Evolutionary conservation across 2,888 invertebrate genomes (phyloP).

Genomic region (Pristionchus mayeri): DNA sequence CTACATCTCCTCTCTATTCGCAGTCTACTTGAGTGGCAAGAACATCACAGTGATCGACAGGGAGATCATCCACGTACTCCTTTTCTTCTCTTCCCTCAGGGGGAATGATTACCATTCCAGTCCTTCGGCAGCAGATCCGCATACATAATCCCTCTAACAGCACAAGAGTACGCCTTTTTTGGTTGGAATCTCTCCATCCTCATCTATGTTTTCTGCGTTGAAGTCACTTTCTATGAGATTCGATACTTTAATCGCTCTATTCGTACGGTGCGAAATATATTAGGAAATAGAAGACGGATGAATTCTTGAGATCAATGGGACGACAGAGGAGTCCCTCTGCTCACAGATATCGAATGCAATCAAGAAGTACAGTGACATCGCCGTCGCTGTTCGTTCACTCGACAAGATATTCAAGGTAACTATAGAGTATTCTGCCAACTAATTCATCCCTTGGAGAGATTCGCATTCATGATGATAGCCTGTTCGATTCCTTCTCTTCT

Average conservation of each 20-base stretch:
- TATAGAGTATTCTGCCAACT: not conserved
- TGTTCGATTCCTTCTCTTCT: slow-evolving; percentile 33
- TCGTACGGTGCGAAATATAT: not conserved
- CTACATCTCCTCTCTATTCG: not conserved
- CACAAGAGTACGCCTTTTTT: slow-evolving; percentile 11
- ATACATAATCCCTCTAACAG: slow-evolving; percentile 18
- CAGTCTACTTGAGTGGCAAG: not conserved
- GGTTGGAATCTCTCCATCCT: slow-evolving; percentile 36
- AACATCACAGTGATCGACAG: slow-evolving; percentile 8
- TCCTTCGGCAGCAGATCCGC: slow-evolving; percentile 17
- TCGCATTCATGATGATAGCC: slow-evolving; percentile 32
- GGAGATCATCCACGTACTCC: not conserved
- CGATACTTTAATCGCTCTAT: slow-evolving; percentile 31
- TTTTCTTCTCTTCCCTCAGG: not conserved
- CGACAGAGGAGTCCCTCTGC: slow-evolving; percentile 3
- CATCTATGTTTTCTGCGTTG: slow-evolving; percentile 25
- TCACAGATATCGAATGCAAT: not conserved
- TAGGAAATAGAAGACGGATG: not conserved
- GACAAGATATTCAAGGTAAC: slow-evolving; percentile 34
- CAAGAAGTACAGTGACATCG: slow-evolving; percentile 37
- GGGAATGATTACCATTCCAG: not conserved
- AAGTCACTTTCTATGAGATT: slow-evolving; percentile 37
- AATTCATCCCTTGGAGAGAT: not conserved
- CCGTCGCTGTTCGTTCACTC: not conserved
- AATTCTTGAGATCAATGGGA: not conserved